Conservation (phyloP, 2,888 invertebrate genomes). For the Polydrusus pterygomalis region DNA sequence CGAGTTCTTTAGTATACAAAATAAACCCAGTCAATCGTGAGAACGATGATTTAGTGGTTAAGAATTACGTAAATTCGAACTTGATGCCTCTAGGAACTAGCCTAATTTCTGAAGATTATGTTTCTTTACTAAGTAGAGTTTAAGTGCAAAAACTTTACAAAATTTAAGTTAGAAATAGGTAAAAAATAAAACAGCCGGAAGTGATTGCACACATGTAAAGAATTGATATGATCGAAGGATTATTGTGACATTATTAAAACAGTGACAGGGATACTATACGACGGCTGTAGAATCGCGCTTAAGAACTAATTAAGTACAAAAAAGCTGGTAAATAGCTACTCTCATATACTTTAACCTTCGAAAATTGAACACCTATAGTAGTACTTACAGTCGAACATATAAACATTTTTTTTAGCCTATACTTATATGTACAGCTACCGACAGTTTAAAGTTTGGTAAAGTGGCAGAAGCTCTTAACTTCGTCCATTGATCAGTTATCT, state of each 20-base stretch:
- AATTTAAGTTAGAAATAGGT: conserved; percentile 47
- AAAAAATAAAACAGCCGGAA: conserved; percentile 59
- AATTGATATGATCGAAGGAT: conserved; percentile 64
- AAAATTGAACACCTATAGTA: not conserved
- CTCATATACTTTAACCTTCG: conserved; percentile 23
- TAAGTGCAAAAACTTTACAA: conserved; percentile 51
- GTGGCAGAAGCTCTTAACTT: too few species aligned
- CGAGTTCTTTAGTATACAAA: too few species aligned
- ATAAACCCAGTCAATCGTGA: too few species aligned
- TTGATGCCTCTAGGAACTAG: too few species aligned
- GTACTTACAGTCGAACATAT: not conserved
- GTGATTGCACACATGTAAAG: conserved; percentile 64
- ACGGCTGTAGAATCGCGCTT: conserved; percentile 55
- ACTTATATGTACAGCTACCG: too few species aligned
- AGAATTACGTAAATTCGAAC: too few species aligned
- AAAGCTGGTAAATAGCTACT: conserved; percentile 53
- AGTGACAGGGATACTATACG: conserved; percentile 50
- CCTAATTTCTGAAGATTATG: conserved; percentile 21
- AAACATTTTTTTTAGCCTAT: not conserved
- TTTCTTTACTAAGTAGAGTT: conserved; percentile 41
- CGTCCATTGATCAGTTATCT: too few species aligned
- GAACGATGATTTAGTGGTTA: too few species aligned
- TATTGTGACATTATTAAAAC: conserved; percentile 57
- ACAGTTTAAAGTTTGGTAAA: too few species aligned
- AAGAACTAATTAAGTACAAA: conserved; percentile 62